Percentiles rank a stretch among this genome's conserved stretches.
phyloP scores from a whole-genome alignment of 2,113 vertebrate genomes.

The Athene noctua region DNA sequence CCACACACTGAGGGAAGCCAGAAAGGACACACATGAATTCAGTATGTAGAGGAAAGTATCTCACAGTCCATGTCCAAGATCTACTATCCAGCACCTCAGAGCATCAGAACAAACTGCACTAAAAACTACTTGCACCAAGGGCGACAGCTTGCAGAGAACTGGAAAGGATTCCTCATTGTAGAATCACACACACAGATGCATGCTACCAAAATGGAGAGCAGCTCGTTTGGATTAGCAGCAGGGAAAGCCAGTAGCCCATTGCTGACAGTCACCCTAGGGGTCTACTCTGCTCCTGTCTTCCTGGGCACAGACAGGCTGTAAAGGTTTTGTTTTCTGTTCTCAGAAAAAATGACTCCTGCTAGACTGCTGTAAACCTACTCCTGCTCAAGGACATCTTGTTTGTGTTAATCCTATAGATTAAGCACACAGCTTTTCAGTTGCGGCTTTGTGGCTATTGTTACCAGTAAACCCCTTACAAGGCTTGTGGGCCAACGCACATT shows the following conservation, averaged over 20 bases:
- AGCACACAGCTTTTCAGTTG: conserved; percentile 13
- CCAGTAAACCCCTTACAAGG: neutral
- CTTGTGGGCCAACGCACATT: neutral
- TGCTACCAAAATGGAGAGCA: accelerated
- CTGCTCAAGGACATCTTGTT: conserved; percentile 55
- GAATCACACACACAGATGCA: neutral
- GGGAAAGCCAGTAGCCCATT: neutral
- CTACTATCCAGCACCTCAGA: neutral
- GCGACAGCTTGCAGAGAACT: neutral
- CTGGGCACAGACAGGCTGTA: neutral
- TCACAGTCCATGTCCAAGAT: neutral
- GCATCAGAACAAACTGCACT: neutral
- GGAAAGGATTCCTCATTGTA: neutral
- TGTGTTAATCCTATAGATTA: conserved; percentile 50
- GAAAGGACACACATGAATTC: accelerated
- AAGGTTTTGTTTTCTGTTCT: conserved; percentile 2
- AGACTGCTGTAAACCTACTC: conserved; percentile 36
- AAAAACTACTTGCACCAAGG: neutral
- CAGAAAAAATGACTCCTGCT: neutral
- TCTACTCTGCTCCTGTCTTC: neutral
- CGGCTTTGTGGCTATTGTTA: conserved; percentile 40
- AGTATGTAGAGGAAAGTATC: accelerated
- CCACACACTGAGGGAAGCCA: neutral
- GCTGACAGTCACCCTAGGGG: neutral
- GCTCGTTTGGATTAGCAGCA: neutral